Conservation (phyloP, 2,797 vertebrate genomes). For the Knipowitschia caucasica region DNA sequence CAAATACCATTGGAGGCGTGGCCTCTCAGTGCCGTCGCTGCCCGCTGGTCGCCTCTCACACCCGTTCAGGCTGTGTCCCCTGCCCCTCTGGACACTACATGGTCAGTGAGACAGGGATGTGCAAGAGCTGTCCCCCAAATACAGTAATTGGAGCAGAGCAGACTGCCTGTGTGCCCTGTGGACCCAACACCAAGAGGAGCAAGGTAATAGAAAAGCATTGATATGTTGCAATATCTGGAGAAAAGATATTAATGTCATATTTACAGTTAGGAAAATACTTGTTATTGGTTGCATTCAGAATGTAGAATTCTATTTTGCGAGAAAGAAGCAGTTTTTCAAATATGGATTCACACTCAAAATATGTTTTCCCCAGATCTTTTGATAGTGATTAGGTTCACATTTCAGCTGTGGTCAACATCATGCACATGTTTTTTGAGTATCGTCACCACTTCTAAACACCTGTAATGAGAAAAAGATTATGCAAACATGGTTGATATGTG, state of each 20-base stretch:
- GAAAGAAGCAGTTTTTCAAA: no score
- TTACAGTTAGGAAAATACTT: no score
- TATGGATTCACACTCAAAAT: no score
- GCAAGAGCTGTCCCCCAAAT: slow-evolving; percentile 78
- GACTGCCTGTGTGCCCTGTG: slow-evolving; percentile 81
- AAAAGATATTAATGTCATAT: background rate
- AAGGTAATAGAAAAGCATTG: slow-evolving; percentile 63
- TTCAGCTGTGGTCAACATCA: no score
- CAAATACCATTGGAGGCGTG: slow-evolving; percentile 86
- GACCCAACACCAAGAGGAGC: slow-evolving; percentile 86
- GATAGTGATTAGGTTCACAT: no score
- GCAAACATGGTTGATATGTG: no score
- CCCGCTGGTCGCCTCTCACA: slow-evolving; percentile 61
- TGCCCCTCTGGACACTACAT: slow-evolving; percentile 86
- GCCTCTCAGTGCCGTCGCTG: slow-evolving; percentile 88
- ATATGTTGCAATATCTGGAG: background rate
- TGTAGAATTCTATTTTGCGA: no score
- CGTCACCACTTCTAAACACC: no score
- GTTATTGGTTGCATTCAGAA: no score
- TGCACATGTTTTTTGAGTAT: background rate
- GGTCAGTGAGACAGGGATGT: slow-evolving; percentile 72
- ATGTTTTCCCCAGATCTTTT: no score
- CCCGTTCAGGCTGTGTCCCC: slow-evolving; percentile 80
- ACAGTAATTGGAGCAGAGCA: slow-evolving; percentile 80
- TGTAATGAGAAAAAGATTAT: no score